Conservation (phyloP, 2,797 vertebrate species). For the Coranthus polyacanthus region DNA sequence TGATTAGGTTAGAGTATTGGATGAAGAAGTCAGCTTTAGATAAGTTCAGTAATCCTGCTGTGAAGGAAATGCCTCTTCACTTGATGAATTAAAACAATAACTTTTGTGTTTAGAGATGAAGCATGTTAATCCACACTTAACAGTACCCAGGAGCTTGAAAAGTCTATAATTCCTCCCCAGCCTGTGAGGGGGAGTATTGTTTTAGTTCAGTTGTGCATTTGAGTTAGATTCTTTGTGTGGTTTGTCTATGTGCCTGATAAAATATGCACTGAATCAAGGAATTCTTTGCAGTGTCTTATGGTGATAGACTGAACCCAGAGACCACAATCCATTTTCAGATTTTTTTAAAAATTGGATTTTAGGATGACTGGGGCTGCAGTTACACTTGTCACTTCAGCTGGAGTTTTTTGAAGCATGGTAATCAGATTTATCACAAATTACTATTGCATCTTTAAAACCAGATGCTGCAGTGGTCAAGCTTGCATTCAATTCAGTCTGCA, state of each 20-base stretch:
- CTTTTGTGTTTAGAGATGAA: slow-evolving; percentile 15
- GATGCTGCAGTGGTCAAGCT: slow-evolving; percentile 20
- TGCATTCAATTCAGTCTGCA: slow-evolving; percentile 34
- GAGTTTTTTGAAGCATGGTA: slow-evolving; percentile 4
- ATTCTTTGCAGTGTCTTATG: slow-evolving; percentile 38
- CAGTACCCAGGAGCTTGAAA: slow-evolving; percentile 8
- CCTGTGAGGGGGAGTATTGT: slow-evolving; percentile 32
- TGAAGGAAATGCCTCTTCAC: not conserved
- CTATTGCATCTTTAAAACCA: slow-evolving; percentile 31
- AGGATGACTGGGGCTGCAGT: slow-evolving; percentile 25
- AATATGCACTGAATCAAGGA: slow-evolving; percentile 45
- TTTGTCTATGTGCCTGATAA: slow-evolving; percentile 57
- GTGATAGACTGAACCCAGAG: slow-evolving; percentile 43
- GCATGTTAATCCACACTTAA: slow-evolving; percentile 24
- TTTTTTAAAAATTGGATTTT: too few relatives aligned
- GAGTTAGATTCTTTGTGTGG: slow-evolving; percentile 60
- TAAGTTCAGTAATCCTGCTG: too few relatives aligned
- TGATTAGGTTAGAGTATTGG: too few relatives aligned
- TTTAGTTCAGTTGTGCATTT: slow-evolving; percentile 49
- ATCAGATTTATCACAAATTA: slow-evolving; percentile 35
- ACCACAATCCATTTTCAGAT: slow-evolving; percentile 37
- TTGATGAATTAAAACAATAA: slow-evolving; percentile 13
- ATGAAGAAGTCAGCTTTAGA: too few relatives aligned
- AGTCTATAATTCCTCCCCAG: slow-evolving; percentile 14
- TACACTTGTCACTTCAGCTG: slow-evolving; percentile 32